Conservation (phyloP, 2,888 invertebrate genomes). For the Autographa gamma region DNA sequence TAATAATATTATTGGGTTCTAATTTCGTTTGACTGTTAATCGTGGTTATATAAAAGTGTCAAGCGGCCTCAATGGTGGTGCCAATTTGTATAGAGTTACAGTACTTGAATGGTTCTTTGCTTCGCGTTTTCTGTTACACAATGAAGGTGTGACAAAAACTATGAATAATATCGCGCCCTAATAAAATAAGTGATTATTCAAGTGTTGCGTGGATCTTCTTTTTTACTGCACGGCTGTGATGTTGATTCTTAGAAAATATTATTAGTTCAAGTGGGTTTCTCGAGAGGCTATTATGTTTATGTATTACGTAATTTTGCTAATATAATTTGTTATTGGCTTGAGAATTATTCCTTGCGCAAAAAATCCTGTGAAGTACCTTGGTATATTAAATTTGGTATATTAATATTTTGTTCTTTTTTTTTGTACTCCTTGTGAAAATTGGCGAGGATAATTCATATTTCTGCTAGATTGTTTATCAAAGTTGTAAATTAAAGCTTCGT, state of each 20-base stretch:
- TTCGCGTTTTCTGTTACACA: conserved; percentile 78
- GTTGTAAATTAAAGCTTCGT: too few relatives aligned
- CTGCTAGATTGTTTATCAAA: too few relatives aligned
- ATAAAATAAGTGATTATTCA: conserved; percentile 77
- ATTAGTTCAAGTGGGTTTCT: conserved; percentile 58
- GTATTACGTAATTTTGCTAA: conserved; percentile 18
- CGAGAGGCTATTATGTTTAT: conserved; percentile 40
- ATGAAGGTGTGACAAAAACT: conserved; percentile 72
- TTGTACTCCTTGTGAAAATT: background rate
- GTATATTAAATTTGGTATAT: background rate
- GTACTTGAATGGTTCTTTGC: conserved; percentile 72
- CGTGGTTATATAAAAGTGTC: conserved; percentile 87
- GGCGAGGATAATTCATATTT: too few relatives aligned
- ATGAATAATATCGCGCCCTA: conserved; percentile 67
- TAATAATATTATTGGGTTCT: conserved; percentile 89
- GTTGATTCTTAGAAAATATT: conserved; percentile 52
- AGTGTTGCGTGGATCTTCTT: conserved; percentile 67
- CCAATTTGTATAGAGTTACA: conserved; percentile 85
- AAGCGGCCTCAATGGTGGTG: conserved; percentile 81
- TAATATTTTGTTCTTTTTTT: background rate
- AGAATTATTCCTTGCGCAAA: background rate
- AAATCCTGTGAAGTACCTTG: background rate
- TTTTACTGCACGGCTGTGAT: conserved; percentile 27
- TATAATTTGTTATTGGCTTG: conserved; percentile 7
- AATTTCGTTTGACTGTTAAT: conserved; percentile 88